Evolutionary conservation across 1,140 invertebrate genomes (phyloP).

Genomic region (Aphaenogaster ashmeadi): DNA sequence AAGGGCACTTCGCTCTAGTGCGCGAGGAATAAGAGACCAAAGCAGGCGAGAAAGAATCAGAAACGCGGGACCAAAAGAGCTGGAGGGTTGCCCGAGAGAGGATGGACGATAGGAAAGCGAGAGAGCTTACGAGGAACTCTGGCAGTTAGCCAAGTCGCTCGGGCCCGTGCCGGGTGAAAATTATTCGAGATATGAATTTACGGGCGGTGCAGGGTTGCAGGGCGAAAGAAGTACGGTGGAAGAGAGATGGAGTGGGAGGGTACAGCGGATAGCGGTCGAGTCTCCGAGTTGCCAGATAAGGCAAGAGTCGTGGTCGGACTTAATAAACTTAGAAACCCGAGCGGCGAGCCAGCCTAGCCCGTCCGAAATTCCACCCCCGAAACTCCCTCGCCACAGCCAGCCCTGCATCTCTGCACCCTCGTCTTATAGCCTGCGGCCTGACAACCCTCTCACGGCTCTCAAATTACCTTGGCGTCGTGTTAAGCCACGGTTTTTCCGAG

Average conservation of each 20-base stretch:
- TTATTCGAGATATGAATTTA: slow-evolving; percentile 85
- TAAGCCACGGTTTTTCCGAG: slow-evolving; percentile 71
- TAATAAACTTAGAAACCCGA: slow-evolving; percentile 81
- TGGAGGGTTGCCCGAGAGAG: slow-evolving; percentile 59
- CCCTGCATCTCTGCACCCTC: slow-evolving; percentile 60
- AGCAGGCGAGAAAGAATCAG: slow-evolving; percentile 44
- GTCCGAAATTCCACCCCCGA: slow-evolving; percentile 69
- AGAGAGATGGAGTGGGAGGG: slow-evolving; percentile 27
- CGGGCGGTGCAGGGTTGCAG: slow-evolving; percentile 71
- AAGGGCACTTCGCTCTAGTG: slow-evolving; percentile 61
- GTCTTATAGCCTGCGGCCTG: slow-evolving; percentile 59
- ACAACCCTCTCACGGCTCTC: slow-evolving; percentile 76
- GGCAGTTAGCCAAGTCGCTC: slow-evolving; percentile 81
- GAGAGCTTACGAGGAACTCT: slow-evolving; percentile 81
- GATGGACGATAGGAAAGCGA: slow-evolving; percentile 17
- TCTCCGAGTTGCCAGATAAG: slow-evolving; percentile 75
- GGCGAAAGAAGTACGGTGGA: slow-evolving; percentile 66
- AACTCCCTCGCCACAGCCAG: slow-evolving; percentile 30
- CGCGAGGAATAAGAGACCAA: slow-evolving; percentile 50
- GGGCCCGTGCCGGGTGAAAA: slow-evolving; percentile 72
- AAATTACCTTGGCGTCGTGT: slow-evolving; percentile 75
- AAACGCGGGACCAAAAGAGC: slow-evolving; percentile 73
- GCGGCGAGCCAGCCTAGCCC: slow-evolving; percentile 67
- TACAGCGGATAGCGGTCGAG: slow-evolving; percentile 63
- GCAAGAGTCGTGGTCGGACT: slow-evolving; percentile 78